Base-by-base conservation (phyloP, 2,113 vertebrate species). In the Takifugu bimaculatus region DNA sequence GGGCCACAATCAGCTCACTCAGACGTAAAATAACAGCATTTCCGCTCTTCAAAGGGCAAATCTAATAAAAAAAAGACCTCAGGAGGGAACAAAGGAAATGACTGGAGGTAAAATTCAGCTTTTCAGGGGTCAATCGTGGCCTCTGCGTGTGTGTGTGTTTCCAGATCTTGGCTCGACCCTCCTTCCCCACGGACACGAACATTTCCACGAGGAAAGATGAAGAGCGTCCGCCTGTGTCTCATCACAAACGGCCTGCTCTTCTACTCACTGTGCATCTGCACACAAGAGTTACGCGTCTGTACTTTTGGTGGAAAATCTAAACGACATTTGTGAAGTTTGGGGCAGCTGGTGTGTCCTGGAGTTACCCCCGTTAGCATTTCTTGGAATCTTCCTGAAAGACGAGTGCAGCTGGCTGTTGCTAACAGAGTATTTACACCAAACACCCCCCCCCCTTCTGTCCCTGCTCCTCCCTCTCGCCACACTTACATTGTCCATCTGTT, bases 401-500 rank as follows among this genome's bases (percentile, higher is more conserved):
- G 14, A 63, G 53, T 47, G 26, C 59, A 71, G 72, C 62, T 60
- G 65, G 29, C 27, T 11, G 43, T 52, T 45, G 53, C 42, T 26
- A 15, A 60, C 42, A 47, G 25, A 54, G 64, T 56, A 69, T 81
- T 77, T 80, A 77, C 65, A 67, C 27, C 6, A 53, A 82, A 80
- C 65, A 63, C 60, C 44, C 56, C 15, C 26, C 27, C 9, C 15
- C n/a, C 54, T 20, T 47, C 20, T 44, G 28, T 50, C 35, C 49
- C 26, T 39, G 25, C 50, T 35, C 13, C 55, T 13, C 15, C 29
- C 42, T 25, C 27, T n/a, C 28, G 54, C 55, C 56, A 39, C 82
- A 94, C 96, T 96, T 86, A 98, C 97, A 75, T 94, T 98, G 88
- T 99, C 96, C 97, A 99, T 99, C 90, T 96, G 95, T 83, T 99